A percentile compares a stretch with the other conserved stretches of the same genome.
Conservation (phyloP, 1,140 invertebrate species). For the Tetramorium alpestre region DNA sequence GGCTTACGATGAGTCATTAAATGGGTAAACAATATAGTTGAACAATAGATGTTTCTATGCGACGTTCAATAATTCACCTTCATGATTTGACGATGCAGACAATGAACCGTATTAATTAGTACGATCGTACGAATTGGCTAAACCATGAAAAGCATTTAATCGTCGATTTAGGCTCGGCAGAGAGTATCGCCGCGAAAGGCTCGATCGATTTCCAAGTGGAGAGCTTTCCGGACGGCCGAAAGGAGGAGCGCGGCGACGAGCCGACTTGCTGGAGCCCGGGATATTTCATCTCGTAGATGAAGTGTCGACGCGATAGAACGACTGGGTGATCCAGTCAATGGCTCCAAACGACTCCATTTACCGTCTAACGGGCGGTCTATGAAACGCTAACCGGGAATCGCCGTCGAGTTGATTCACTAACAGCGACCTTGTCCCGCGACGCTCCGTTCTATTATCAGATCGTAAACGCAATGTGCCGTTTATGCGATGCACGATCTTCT, state of each 20-base stretch:
- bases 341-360: constrained; percentile 53
- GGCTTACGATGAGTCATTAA: neutral
- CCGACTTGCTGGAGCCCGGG: constrained; percentile 19
- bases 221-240: constrained; percentile 54
- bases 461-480: neutral
- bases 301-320: constrained; percentile 55
- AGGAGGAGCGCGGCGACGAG: constrained; percentile 11
- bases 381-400: constrained; percentile 20
- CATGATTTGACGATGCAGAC: constrained; percentile 4
- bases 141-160: constrained; percentile 31
- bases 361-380: constrained; percentile 22
- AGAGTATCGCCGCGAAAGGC: neutral
- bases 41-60: neutral
- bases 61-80: neutral
- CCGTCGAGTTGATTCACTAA: constrained; percentile 9
- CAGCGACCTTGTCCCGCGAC: constrained; percentile 1
- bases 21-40: neutral
- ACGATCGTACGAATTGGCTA: constrained; percentile 57
- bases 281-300: constrained; percentile 63
- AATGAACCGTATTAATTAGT: constrained; percentile 60
- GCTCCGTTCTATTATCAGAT: neutral
- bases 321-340: constrained; percentile 55
- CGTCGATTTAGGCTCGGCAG: constrained; percentile 30
- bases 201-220: constrained; percentile 71
- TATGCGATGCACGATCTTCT: neutral